Conservation (phyloP, 2,113 vertebrate species). For the Prolemur simus region DNA sequence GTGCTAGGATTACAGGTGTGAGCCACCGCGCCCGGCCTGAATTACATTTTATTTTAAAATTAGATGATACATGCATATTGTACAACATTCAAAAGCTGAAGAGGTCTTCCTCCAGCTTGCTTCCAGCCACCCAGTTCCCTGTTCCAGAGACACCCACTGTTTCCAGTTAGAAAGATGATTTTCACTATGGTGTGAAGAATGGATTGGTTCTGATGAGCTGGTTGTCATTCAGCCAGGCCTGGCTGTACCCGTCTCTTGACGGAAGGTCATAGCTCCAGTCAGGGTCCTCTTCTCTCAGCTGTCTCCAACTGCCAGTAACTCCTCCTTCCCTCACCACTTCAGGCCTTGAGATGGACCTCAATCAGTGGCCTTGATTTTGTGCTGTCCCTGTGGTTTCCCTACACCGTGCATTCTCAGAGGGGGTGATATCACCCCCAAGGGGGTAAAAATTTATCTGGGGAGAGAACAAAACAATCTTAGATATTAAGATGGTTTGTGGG, state of each 20-base stretch:
- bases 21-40: no score
- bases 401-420: neutral
- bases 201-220: neutral
- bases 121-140: neutral
- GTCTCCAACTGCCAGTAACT: neutral
- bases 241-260: neutral
- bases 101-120: neutral
- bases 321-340: neutral
- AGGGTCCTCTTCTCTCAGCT: neutral
- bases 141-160: neutral
- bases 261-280: neutral
- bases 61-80: neutral
- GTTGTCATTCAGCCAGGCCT: neutral
- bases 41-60: conserved; percentile 61
- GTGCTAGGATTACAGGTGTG: no score
- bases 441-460: neutral
- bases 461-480: neutral
- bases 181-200: neutral
- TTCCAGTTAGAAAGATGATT: neutral
- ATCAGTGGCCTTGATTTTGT: neutral
- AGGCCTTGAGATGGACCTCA: neutral
- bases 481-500: neutral
- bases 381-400: neutral
- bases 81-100: conserved; percentile 23
- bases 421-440: no score